These are phyloP conservation scores for Plagiodera versicolora DNA, from an alignment of 2,888 invertebrate species.

Conservation along the genomic window DNA sequence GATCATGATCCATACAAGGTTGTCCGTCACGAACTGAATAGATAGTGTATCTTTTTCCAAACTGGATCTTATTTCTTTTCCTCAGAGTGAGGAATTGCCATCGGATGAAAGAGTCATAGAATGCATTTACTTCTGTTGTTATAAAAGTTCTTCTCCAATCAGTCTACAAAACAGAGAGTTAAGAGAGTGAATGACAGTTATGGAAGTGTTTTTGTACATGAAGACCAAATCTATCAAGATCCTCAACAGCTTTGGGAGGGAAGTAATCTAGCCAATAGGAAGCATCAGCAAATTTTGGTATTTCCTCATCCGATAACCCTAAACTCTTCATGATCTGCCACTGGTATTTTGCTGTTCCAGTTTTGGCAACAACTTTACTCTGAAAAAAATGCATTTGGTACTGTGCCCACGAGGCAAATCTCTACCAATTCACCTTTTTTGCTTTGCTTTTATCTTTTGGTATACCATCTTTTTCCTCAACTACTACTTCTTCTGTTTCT, in stretches of 20 bases:
- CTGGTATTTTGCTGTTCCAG: conserved; percentile 87
- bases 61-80: conserved; percentile 86
- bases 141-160: conserved; percentile 99
- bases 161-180: conserved; percentile 61
- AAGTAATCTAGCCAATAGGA: conserved; percentile 96
- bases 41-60: conserved; percentile 95
- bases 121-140: conserved; percentile 97
- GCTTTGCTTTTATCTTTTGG: conserved; percentile 89
- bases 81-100: conserved; percentile 94
- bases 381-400: conserved; percentile 48
- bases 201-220: conserved; percentile 67
- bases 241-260: conserved; percentile 84
- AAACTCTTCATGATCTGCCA: conserved; percentile 99
- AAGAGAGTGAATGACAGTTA: conserved; percentile 7
- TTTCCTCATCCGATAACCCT: conserved; percentile 89
- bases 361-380: conserved; percentile 94
- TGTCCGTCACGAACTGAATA: conserved; percentile 96
- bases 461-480: conserved; percentile 60
- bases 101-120: conserved; percentile 94
- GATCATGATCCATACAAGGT: conserved; percentile 99
- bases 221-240: conserved; percentile 86
- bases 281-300: conserved; percentile 87
- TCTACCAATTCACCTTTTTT: conserved; percentile 68
- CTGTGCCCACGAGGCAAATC: background rate
- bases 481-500: conserved; percentile 57